phyloP scores from a whole-genome alignment of 1,140 invertebrate genomes.

The Aphis craccivora region DNA sequence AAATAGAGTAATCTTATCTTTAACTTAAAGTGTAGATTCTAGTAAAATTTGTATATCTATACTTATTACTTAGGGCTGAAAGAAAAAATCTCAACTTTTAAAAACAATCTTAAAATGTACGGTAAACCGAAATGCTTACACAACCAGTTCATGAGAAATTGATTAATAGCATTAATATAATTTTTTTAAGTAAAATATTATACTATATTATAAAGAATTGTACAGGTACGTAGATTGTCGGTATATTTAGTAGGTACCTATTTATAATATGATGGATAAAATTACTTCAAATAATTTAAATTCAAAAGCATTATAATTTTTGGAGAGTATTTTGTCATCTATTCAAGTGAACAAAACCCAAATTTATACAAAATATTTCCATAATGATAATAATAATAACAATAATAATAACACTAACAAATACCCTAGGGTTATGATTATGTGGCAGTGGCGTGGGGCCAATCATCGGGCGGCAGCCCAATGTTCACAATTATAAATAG shows the following conservation, averaged over 20 bases:
- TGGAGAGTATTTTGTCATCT: not conserved
- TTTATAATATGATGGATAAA: not conserved
- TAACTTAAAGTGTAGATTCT: no score
- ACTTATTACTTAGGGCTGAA: no score
- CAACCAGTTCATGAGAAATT: no score
- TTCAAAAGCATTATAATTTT: not conserved
- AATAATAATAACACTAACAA: conserved; percentile 44
- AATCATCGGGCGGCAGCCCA: conserved; percentile 34
- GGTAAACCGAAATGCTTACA: no score
- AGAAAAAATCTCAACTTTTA: no score
- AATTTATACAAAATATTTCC: not conserved
- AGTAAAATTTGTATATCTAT: no score
- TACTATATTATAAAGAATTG: not conserved
- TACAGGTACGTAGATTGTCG: not conserved
- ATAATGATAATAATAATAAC: conserved; percentile 30
- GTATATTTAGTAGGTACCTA: not conserved
- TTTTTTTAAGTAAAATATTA: no score
- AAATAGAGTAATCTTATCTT: not conserved
- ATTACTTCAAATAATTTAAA: not conserved
- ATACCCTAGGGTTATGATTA: conserved; percentile 42
- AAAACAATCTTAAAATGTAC: no score
- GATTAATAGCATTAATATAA: no score
- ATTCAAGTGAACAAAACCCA: not conserved
- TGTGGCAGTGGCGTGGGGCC: conserved; percentile 34
- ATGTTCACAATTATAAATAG: conserved; percentile 53